A percentile compares a stretch with the other conserved stretches of the same genome.
phyloP scores from a whole-genome alignment of 2,113 vertebrate species.

The Martes martes region DNA sequence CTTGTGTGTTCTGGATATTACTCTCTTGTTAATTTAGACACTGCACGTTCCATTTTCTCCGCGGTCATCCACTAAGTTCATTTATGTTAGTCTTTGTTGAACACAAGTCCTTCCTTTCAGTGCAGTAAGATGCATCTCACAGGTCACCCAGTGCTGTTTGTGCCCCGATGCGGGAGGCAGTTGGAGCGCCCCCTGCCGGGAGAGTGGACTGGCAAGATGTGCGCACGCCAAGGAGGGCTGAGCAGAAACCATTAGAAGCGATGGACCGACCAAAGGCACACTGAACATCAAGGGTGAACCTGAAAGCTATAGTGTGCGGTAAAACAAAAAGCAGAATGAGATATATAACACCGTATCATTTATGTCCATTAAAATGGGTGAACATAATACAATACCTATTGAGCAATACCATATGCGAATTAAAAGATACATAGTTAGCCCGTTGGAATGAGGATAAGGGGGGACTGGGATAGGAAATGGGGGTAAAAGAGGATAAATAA shows the following conservation, averaged over 20 bases:
- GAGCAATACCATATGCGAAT: neutral
- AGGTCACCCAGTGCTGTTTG: neutral
- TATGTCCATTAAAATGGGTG: neutral
- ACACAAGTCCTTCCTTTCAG: neutral
- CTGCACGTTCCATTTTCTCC: neutral
- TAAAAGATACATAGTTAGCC: neutral
- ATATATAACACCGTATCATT: too few relatives aligned
- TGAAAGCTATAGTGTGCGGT: neutral
- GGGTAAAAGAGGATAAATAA: neutral
- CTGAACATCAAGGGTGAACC: neutral
- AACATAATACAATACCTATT: neutral
- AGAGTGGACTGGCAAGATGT: neutral
- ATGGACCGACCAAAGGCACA: neutral
- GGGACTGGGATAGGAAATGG: neutral
- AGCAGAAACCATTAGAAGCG: neutral
- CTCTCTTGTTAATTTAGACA: neutral
- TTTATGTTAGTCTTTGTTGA: neutral
- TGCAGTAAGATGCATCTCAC: neutral
- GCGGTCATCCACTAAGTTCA: neutral
- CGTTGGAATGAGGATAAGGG: neutral
- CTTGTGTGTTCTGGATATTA: neutral
- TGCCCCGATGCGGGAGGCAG: neutral
- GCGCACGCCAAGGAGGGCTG: neutral
- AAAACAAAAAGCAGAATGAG: neutral
- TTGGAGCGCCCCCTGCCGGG: neutral